A percentile compares a stretch with the other conserved stretches of the same genome.
Evolutionary conservation across 2,113 vertebrate species (phyloP).

Genomic region (Pituophis catenifer): DNA sequence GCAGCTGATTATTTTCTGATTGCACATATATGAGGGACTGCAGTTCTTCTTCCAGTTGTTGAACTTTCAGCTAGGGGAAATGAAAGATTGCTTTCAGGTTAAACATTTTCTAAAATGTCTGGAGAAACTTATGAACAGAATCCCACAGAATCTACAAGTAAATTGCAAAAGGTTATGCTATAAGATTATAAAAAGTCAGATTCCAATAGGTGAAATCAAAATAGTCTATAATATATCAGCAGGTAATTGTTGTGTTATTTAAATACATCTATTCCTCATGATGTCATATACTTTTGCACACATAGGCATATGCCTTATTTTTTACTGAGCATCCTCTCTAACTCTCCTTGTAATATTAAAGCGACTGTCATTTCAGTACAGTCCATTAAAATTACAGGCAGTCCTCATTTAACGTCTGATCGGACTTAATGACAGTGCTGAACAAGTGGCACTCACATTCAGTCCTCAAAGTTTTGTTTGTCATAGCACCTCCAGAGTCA

Average conservation of each 20-base stretch:
- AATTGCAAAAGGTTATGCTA: background rate
- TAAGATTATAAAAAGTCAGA: background rate
- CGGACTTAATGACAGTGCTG: background rate
- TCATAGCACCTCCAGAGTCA: background rate
- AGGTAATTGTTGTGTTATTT: background rate
- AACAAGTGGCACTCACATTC: background rate
- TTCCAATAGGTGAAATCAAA: background rate
- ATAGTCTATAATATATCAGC: background rate
- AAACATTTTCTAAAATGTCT: background rate
- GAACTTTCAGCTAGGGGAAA: conserved; percentile 52
- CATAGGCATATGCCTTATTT: background rate
- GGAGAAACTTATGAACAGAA: background rate
- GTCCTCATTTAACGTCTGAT: background rate
- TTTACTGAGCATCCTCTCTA: background rate
- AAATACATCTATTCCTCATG: background rate
- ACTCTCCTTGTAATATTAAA: background rate
- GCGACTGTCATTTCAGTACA: background rate
- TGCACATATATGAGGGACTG: conserved; percentile 45
- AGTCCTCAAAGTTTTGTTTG: background rate
- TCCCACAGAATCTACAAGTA: background rate
- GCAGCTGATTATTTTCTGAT: conserved; percentile 56
- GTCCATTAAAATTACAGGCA: background rate
- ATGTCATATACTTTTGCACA: background rate
- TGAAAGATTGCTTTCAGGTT: background rate
- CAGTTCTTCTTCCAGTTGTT: conserved; percentile 67